Evolutionary conservation across 2,888 invertebrate genomes (phyloP).

Genomic region (Arrhopalites spinosus): DNA sequence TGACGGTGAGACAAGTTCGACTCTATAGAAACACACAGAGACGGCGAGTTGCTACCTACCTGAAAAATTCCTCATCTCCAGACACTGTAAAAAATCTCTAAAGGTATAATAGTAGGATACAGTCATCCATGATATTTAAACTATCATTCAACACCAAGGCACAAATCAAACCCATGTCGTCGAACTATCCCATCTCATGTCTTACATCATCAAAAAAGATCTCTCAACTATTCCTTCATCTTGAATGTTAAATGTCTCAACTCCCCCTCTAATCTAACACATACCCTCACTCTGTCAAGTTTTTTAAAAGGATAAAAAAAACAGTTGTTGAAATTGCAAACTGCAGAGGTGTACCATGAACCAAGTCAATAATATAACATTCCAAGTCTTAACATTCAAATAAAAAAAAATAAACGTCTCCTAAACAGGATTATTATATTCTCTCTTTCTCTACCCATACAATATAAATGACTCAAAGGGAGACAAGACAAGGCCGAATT

Average conservation of each 20-base stretch:
- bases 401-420: background rate
- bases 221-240: background rate
- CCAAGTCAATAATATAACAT: background rate
- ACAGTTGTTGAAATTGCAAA: no score
- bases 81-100: background rate
- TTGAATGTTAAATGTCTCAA: no score
- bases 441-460: background rate
- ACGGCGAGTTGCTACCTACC: background rate
- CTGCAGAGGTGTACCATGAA: no score
- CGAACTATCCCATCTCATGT: background rate
- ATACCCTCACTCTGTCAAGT: no score
- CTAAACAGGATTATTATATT: background rate
- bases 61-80: constrained; percentile 5
- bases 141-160: background rate
- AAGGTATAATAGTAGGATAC: background rate
- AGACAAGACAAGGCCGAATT: constrained; percentile 13
- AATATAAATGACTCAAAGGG: background rate
- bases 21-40: background rate
- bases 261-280: no score
- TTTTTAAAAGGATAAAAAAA: no score
- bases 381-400: background rate
- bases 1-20: background rate
- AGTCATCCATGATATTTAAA: background rate
- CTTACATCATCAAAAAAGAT: background rate
- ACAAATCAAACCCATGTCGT: constrained; percentile 21